A percentile compares a stretch with the other conserved stretches of the same genome.
phyloP scores from a whole-genome alignment of 2,888 invertebrate species.

The Pollenia labialis region DNA sequence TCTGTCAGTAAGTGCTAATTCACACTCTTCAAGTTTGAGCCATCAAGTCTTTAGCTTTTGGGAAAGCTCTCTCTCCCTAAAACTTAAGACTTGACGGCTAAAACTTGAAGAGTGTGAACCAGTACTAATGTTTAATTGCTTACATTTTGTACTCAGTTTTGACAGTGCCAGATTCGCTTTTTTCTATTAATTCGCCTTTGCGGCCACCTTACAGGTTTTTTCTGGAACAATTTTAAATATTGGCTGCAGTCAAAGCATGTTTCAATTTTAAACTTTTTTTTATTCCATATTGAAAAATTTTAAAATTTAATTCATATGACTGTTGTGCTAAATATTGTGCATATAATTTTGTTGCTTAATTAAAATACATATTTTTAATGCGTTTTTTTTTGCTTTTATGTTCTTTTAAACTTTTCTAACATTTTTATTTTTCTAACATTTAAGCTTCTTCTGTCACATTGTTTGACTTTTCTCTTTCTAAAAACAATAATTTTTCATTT shows the following conservation, averaged over 20 bases:
- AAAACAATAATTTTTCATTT: neutral
- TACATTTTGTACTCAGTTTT: too few relatives aligned
- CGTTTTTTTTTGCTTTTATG: neutral
- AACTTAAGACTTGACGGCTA: too few relatives aligned
- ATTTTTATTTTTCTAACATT: neutral
- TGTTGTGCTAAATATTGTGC: conserved; percentile 56
- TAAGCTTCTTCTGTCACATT: neutral
- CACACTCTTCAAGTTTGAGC: too few relatives aligned
- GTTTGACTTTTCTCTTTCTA: conserved; percentile 7
- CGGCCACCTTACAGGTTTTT: too few relatives aligned
- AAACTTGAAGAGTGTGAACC: too few relatives aligned
- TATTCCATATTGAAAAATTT: neutral
- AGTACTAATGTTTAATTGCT: too few relatives aligned
- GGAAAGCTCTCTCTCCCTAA: too few relatives aligned
- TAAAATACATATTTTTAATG: conserved; percentile 32
- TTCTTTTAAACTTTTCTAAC: conserved; percentile 23
- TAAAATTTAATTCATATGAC: conserved; percentile 26
- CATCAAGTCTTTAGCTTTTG: too few relatives aligned
- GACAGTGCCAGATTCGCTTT: too few relatives aligned
- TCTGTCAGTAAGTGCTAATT: too few relatives aligned
- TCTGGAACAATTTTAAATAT: neutral
- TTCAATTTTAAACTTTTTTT: neutral
- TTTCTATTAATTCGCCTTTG: too few relatives aligned
- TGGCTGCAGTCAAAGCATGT: neutral
- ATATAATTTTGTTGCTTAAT: conserved; percentile 41